A percentile compares a stretch with the other conserved stretches of the same genome.
phyloP scores from a whole-genome alignment of 2,113 vertebrate genomes.

The Chitala chitala region DNA sequence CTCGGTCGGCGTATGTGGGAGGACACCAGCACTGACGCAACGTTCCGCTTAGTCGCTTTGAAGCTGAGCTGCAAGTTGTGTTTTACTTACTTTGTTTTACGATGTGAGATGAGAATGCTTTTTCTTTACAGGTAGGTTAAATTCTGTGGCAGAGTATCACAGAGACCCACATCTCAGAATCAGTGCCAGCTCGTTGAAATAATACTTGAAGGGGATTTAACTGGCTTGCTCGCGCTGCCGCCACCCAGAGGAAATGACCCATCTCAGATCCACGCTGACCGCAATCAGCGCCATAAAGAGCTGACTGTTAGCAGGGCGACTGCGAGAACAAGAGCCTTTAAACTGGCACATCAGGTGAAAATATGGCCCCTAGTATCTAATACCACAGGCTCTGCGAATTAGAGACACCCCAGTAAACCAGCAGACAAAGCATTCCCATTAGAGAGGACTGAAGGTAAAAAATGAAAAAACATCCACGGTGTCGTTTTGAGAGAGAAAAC shows the following conservation, averaged over 20 bases:
- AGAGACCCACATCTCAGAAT: slow-evolving; percentile 20
- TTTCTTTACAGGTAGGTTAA: slow-evolving; percentile 25
- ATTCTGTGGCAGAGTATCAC: slow-evolving; percentile 9
- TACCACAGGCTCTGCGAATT: not conserved
- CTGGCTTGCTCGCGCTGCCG: slow-evolving; percentile 10
- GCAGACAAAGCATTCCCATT: not conserved
- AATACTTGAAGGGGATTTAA: slow-evolving; percentile 36
- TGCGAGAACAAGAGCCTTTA: not conserved
- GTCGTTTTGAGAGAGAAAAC: not conserved
- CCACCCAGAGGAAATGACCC: slow-evolving; percentile 7
- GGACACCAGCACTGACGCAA: slow-evolving; percentile 13
- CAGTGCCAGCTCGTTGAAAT: slow-evolving; percentile 17
- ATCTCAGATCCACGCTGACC: slow-evolving; percentile 22
- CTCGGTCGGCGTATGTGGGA: slow-evolving; percentile 22
- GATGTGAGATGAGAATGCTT: not conserved
- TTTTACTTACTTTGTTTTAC: not conserved
- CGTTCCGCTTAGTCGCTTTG: slow-evolving; percentile 33
- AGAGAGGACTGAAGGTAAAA: not conserved
- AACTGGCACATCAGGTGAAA: slow-evolving; percentile 2
- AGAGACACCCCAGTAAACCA: no score
- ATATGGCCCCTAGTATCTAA: not conserved
- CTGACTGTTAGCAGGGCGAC: not conserved
- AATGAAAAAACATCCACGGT: not conserved
- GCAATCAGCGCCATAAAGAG: not conserved
- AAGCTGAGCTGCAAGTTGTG: slow-evolving; percentile 4